phyloP scores from a whole-genome alignment of 2,113 vertebrate species.

The Athene noctua region DNA sequence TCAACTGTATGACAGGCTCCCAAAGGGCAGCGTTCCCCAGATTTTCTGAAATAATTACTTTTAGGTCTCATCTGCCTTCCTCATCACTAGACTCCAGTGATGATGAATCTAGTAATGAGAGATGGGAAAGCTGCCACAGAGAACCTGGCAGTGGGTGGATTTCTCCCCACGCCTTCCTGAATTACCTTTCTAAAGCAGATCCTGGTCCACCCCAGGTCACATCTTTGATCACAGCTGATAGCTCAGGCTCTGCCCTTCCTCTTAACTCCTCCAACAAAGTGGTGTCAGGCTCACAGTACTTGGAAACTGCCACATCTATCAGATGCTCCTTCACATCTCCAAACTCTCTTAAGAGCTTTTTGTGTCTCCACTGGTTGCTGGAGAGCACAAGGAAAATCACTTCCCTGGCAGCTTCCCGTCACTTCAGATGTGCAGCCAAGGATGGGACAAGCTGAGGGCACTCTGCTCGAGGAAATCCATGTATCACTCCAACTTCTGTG shows the following conservation, averaged over 20 bases:
- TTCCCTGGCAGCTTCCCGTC: neutral
- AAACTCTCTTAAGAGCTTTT: neutral
- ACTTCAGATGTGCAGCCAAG: neutral
- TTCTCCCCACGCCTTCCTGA: neutral
- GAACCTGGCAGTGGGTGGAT: neutral
- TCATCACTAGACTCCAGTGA: neutral
- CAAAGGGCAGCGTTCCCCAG: neutral
- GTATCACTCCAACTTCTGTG: neutral
- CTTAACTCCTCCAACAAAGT: neutral
- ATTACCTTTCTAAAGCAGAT: neutral
- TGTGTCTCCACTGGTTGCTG: neutral
- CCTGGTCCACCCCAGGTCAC: neutral
- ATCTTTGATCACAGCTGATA: neutral
- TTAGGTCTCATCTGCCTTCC: neutral
- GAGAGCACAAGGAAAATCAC: neutral
- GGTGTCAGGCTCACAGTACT: neutral
- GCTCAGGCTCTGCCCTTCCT: neutral
- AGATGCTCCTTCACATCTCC: neutral
- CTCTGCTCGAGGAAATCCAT: neutral
- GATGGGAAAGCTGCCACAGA: neutral
- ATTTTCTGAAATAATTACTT: neutral
- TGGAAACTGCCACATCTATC: neutral
- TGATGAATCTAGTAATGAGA: neutral
- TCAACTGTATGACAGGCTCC: neutral
- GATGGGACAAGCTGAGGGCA: neutral